Evolutionary conservation across 2,113 vertebrate species (phyloP), one percentile per base, ranked within the genome.

Genomic region (Parus major): DNA sequence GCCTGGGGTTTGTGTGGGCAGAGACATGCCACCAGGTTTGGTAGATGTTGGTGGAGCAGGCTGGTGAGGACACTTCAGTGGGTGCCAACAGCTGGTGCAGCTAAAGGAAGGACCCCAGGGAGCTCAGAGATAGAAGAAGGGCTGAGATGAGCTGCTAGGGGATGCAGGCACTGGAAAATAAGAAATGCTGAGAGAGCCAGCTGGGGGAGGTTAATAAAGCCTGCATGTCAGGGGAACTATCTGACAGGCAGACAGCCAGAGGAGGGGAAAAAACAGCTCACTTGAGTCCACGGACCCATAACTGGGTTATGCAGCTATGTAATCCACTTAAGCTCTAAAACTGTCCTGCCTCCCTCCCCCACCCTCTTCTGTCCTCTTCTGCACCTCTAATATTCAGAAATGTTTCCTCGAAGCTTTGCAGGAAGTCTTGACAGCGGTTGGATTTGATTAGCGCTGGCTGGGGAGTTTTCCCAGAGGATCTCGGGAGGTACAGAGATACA

Each of bases 311-410:
- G 82, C 75, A 96, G 82, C 96, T 93, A 89, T 92, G 72, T 97
- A 97, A 98, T 98, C 98, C 94, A 96, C 95, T 97, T 97, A 97
- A 96, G 86, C 96, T 92, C 96, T 93, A 71, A 95, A 95, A 94
- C 57, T 94, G 95, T 88, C 86, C 81, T 88, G 79, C 68, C 61
- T 87, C 95, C 96, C 95, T 97, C 91, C 96, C 95, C 93, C 95
- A 91, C 5, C 91, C 88, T 90, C 91, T 65, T 29, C 63, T 82
- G 82, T 96, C 76, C 82, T 88, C 92, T 95, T 82, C 80, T 91
- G 86, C 92, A 96, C 92, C 72, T 81, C 91, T 75, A 79, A 86
- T 92, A 94, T 64, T 91, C 91, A 86, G 77, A 92, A 93, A 90
- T 7, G 63, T 87, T 97, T 90, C 95, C 91, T 96, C 73, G 28